Base-by-base conservation (phyloP, 1,140 invertebrate species). In the Drosophila yakuba region DNA sequence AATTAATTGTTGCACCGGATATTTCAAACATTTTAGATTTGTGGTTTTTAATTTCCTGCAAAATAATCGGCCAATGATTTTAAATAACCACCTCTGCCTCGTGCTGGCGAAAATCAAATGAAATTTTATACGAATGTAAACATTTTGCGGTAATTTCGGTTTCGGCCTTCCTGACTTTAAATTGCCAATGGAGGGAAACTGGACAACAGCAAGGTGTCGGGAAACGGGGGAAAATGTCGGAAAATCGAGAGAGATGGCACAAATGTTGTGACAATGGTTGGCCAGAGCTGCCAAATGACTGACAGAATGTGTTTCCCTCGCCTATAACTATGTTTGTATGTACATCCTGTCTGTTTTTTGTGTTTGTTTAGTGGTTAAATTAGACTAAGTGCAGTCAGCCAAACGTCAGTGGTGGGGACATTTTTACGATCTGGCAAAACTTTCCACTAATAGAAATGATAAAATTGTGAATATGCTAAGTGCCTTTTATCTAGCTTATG, bases 1-100 rank as follows among this genome's bases (percentile, higher is more conserved):
- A 90, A 88, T 88, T 88, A 89, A 88, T 88, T 88, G 84, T 89
- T 80, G 64, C 80, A 88, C 85, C 84, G 84, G 84, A 88, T 89
- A 88, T 89, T 88, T 88, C 84, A 84, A 88, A 88, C 84, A 88
- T 88, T 88, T 88, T 88, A 88, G 84, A 88, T 88, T 88, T 88
- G 84, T 88, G 84, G 84, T 88, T 88, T 88, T 88, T 88, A 88
- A 88, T 88, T 88, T 88, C 84, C 84, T 89, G 84, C 64, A 79
- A 74, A 63, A 88, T 89, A 84, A 88, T 89, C 84, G 80, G 69
- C 66, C 71, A 83, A 63, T 48, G 61, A 74, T 77, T 80, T 66
- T 69, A 57, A 25, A 56, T 23, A 69, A 39, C 67, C 15, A 39
- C n/a, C 12, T 14, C 41, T 6, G 44, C 51, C 25, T 41, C 17